These are phyloP conservation scores for Ophion obscuratus DNA, from an alignment of 2,888 invertebrate species.

Conservation along the genomic window DNA sequence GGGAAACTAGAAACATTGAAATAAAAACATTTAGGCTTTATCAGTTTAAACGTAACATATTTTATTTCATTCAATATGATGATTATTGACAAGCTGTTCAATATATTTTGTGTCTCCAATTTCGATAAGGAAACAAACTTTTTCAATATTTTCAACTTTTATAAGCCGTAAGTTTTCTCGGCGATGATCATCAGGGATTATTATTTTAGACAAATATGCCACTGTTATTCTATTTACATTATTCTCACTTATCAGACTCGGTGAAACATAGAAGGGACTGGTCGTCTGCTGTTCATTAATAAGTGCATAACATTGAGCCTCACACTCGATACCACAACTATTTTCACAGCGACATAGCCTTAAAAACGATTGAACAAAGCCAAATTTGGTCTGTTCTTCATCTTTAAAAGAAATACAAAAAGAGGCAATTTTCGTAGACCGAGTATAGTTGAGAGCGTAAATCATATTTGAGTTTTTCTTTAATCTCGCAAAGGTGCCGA, in stretches of 20 bases:
- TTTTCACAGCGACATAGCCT: constrained; percentile 37
- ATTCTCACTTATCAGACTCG: constrained; percentile 14
- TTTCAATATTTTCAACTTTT: constrained; percentile 15
- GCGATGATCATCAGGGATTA: constrained; percentile 25
- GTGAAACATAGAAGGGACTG: constrained; percentile 32
- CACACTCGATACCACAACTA: constrained; percentile 21
- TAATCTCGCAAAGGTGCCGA: constrained; percentile 35
- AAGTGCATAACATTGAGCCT: constrained; percentile 30
- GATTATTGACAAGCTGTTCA: constrained; percentile 7
- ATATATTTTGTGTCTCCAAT: constrained; percentile 22
- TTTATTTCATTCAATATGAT: constrained; percentile 3
- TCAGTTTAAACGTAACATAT: constrained; percentile 5
- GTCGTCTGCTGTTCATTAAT: constrained; percentile 26
- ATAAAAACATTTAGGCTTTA: too few relatives aligned
- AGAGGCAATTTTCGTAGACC: constrained; percentile 36
- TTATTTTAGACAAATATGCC: constrained; percentile 35
- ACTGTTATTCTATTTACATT: constrained; percentile 22
- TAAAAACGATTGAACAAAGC: constrained; percentile 44
- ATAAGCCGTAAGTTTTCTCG: constrained; percentile 3
- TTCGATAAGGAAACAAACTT: constrained; percentile 23
- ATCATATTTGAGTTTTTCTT: constrained; percentile 35
- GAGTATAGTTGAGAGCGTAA: constrained; percentile 40
- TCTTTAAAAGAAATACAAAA: constrained; percentile 46
- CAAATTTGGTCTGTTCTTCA: constrained; percentile 43
- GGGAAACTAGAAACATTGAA: background rate